Conservation (phyloP, 2,797 vertebrate species). For the Pantherophis alleghaniensis region DNA sequence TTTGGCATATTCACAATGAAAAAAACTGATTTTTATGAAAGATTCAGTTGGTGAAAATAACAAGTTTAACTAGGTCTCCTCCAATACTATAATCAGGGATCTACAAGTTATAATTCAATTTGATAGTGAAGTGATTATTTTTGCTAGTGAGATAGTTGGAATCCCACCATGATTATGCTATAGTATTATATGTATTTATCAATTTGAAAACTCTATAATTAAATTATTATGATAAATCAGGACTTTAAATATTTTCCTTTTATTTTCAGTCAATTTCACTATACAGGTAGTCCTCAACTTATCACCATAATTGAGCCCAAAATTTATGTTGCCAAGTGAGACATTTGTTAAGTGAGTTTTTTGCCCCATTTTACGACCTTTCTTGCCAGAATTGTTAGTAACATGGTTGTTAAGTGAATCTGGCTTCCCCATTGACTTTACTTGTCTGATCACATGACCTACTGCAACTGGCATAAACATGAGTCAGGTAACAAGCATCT, state of each 20-base stretch:
- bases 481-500: no score
- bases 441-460: no score
- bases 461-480: no score
- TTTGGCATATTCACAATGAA: background rate
- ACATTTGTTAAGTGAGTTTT: no score
- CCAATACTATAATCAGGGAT: background rate
- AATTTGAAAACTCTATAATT: background rate
- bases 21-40: background rate
- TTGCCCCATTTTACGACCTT: no score
- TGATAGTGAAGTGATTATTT: background rate
- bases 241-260: background rate
- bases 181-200: background rate
- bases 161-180: background rate
- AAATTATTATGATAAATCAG: background rate
- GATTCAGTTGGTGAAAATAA: background rate
- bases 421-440: no score
- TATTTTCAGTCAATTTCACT: background rate
- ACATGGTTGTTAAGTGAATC: no score
- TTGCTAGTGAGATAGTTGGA: background rate
- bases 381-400: no score
- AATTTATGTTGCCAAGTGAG: no score
- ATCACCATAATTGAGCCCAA: no score
- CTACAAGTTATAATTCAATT: background rate
- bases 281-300: background rate
- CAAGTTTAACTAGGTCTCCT: background rate